Base-by-base conservation (phyloP, 2,797 vertebrate genomes). In the Holocentrus rufus region DNA sequence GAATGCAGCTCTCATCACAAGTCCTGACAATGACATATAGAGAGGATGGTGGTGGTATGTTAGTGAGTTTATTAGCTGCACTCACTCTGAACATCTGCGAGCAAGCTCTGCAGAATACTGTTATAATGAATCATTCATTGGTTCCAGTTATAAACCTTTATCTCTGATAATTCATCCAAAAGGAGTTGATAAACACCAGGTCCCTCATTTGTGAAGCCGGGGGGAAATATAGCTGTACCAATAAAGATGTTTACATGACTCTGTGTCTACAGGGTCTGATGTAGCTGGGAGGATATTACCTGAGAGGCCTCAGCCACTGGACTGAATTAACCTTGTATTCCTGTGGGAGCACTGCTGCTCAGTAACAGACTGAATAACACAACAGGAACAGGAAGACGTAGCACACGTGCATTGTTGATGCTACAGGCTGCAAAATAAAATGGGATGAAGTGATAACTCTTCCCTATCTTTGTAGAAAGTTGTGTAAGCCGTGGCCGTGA, bases 161-260 rank as follows among this genome's bases (percentile, higher is more conserved):
- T 63, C 17, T 25, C 14, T 15, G 11, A 31, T 17, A 46, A 15
- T 54, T 47, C n/a, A 27, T 0, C 23, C 34, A 64, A 5, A 31
- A 76, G 34, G 22, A 65, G 27, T 8, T 54, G 15, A 30, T 31
- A 46, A 23, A 64, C 11, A 1, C 23, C 27, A 30, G 31, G 42
- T 50, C 20, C 20, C 23, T 20, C 2, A n/a, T 20, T 18, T n/a
- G 18, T 49, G 18, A 49, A 49, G 5, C 47, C 9, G 20, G 39
- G 3, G n/a, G 44, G 7, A 18, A 31, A 14, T 49, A 34, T 13
- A 31, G 31, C 15, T 44, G 31, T 62, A 25, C 7, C 20, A 25
- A 34, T 53, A 10, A 39, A 67, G 55, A 31, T 67, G 66, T 77
- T 67, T 42, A n/a, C n/a, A 36, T 57, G 69, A 50, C 17, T 65